Conservation (phyloP, 2,888 invertebrate species). For the Patella caerulea region DNA sequence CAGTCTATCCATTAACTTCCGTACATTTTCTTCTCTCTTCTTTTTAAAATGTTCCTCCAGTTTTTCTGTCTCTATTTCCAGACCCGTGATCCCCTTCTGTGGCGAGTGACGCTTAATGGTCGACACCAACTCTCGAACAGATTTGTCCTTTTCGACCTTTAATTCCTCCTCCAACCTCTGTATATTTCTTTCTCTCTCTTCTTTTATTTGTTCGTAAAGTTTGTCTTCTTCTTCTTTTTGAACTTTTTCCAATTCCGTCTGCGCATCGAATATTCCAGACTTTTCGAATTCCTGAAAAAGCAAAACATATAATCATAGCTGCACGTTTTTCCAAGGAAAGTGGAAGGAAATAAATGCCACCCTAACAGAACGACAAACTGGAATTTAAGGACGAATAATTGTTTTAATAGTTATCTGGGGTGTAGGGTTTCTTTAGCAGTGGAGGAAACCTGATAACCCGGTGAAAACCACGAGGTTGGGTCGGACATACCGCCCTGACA, state of each 20-base stretch:
- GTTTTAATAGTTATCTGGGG: too few relatives aligned
- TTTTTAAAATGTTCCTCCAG: conserved; percentile 73
- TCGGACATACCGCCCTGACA: too few relatives aligned
- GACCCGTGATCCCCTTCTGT: conserved; percentile 45
- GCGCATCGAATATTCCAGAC: conserved; percentile 84
- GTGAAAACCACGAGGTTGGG: too few relatives aligned
- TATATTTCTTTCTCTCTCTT: conserved; percentile 82
- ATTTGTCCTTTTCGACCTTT: conserved; percentile 89
- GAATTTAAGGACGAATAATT: too few relatives aligned
- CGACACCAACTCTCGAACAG: conserved; percentile 86
- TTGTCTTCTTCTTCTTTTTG: conserved; percentile 97
- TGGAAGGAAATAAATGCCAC: too few relatives aligned
- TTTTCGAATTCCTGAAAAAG: conserved; percentile 58
- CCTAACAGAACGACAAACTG: too few relatives aligned
- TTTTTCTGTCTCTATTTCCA: conserved; percentile 56
- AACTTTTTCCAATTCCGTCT: conserved; percentile 88
- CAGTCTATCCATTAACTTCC: conserved; percentile 57
- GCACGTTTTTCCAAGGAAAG: too few relatives aligned
- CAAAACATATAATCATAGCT: too few relatives aligned
- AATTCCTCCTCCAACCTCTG: conserved; percentile 85
- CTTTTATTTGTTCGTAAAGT: conserved; percentile 92
- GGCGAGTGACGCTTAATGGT: conserved; percentile 54
- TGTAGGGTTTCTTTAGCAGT: too few relatives aligned
- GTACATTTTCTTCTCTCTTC: conserved; percentile 85
- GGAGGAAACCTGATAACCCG: too few relatives aligned